Evolutionary conservation across 2,797 vertebrate genomes (phyloP), one percentile per base, ranked within the genome.

Genomic region (Astyanax mexicanus): DNA sequence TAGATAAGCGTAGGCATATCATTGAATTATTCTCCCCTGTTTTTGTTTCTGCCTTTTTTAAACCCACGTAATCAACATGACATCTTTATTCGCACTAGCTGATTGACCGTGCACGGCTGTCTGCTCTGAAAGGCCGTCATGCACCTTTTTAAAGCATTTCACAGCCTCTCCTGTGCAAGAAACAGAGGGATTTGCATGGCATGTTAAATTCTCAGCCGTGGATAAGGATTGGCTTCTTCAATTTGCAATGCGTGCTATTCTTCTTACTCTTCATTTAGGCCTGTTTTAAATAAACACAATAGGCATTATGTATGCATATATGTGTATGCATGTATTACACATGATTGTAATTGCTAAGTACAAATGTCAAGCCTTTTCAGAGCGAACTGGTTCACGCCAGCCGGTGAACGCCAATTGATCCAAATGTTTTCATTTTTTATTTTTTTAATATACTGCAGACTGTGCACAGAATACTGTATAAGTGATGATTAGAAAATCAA

Each of bases 401-500:
- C 32, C 17, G 44, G n/a, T 58, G 40, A 1, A 57, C 38, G 47
- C 21, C 10, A 37, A 35, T 67, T 19, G 15, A 55, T 7, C 19
- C 37, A 10, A 23, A 17, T 62, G 64, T 69, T 74, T 54, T 44
- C 45, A n/a, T n/a, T n/a, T n/a, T n/a, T n/a, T n/a, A n/a, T n/a
- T n/a, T n/a, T n/a, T n/a, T n/a, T n/a, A 67, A 52, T 60, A 29
- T 49, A 10, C n/a, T 54, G 38, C 45, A 29, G 62, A 67, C 55
- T 21, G 62, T 52, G 37, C 55, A 61, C 57, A 74, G 74, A 65
- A 58, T 47, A n/a, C n/a, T n/a, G n/a, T n/a, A 44, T 27, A 29
- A n/a, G 45, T 44, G 52, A 35, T 67, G 44, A 61, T 84, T 81
- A 83, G 87, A 85, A 86, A 92, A 91, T 84, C 86, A 86, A 92